phyloP scores from a whole-genome alignment of 1,140 invertebrate genomes.

The Holotrichia oblita region DNA sequence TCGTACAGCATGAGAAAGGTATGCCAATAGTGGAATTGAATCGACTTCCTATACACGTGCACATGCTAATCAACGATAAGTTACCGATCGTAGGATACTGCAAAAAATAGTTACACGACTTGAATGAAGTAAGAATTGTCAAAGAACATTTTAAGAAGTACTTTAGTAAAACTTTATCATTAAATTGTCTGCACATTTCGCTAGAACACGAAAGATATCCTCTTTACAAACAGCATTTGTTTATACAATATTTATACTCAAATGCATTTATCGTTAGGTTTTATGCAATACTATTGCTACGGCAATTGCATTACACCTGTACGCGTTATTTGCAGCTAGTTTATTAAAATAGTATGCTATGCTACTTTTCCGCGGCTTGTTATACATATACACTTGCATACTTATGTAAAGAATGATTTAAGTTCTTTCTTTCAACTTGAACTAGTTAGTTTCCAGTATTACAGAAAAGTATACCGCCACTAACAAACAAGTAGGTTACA shows the following conservation, averaged over 20 bases:
- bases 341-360: background rate
- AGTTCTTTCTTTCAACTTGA: no score
- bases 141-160: background rate
- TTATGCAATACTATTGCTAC: background rate
- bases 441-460: no score
- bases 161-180: background rate
- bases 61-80: background rate
- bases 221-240: background rate
- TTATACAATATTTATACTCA: background rate
- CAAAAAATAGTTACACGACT: background rate
- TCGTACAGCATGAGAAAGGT: background rate
- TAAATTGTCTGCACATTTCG: background rate
- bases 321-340: background rate
- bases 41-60: slow-evolving; percentile 28
- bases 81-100: background rate
- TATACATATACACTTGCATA: background rate
- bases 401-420: no score
- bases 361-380: background rate
- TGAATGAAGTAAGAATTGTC: background rate
- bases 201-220: background rate
- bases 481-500: no score
- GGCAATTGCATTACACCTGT: background rate
- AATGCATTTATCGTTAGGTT: slow-evolving; percentile 7
- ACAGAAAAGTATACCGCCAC: no score
- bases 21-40: slow-evolving; percentile 1